Base-by-base conservation (phyloP, 2,888 invertebrate species). In the Ethmia dodecea region DNA sequence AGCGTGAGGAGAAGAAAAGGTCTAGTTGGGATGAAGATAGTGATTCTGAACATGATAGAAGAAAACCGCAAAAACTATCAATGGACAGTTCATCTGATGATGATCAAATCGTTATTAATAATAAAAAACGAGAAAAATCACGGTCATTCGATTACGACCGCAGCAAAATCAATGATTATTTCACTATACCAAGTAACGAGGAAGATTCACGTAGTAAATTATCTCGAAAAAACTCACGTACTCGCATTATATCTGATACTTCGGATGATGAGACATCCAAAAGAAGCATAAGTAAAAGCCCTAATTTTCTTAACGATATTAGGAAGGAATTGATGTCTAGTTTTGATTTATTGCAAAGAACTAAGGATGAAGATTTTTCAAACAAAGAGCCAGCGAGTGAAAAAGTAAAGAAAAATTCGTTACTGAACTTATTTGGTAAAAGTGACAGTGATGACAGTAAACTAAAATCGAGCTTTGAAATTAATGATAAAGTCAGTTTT, bases 1-100 rank as follows among this genome's bases (percentile, higher is more conserved):
- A 95, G 62, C 89, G 94, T 6, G 94, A 94, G 62, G 95, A 94
- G 71, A 96, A 96, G 88, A 95, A 95, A 68, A 89, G 95, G 38
- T 95, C 95, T 3, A 95, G 95, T 39, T 94, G 95, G 90, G 95
- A 96, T 60, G 95, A 95, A 54, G 94, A 95, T 59, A 93, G 94
- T 27, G 95, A 92, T 61, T 91, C 90, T 0, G 90, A 90, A 28
- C 78, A 83, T 32, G 88, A 79, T 13, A 65, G 66, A 40, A 78
- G 71, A 52, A 87, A 75, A 57, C 55, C 58, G 31, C 67, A 65
- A 20, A 80, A 79, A 50, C 60, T 77, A 8, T 79, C 88, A 13
- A 72, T 88, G 48, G 86, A 84, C 33, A 88, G 88, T 52, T 88
- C 89, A 18, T 86, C 89, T 26, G 88, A 89, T 31, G 89, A 89